Evolutionary conservation across 2,113 vertebrate species (phyloP).

Genomic region (Pyxicephalus adspersus): DNA sequence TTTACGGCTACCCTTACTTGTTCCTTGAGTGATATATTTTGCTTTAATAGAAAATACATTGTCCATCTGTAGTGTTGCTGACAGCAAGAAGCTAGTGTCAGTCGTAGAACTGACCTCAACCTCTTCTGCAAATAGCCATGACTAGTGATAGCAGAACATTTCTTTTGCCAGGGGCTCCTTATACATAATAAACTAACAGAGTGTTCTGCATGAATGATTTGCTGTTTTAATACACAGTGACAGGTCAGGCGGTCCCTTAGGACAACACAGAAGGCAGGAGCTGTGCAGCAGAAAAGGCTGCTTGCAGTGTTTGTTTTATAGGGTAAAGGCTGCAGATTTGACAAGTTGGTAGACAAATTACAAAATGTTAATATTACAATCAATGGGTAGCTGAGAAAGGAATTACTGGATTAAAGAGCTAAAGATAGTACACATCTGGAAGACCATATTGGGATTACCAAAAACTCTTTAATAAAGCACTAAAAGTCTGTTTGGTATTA

Average conservation of each 20-base stretch:
- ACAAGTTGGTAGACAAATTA: not conserved
- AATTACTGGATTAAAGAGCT: constrained; percentile 35
- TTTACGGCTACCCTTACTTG: too few relatives aligned
- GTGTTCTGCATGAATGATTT: constrained; percentile 36
- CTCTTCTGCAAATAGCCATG: not conserved
- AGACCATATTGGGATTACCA: constrained; percentile 50
- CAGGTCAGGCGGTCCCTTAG: constrained; percentile 26
- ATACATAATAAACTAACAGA: constrained; percentile 40
- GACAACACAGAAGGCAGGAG: constrained; percentile 6
- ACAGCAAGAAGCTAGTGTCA: not conserved
- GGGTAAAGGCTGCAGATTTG: not conserved
- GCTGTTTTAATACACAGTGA: constrained; percentile 23
- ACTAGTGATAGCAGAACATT: constrained; percentile 1
- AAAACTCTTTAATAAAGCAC: constrained; percentile 1
- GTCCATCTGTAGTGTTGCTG: not conserved
- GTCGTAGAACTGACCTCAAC: not conserved
- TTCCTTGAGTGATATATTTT: too few relatives aligned
- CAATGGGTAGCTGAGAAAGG: not conserved
- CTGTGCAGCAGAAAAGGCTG: constrained; percentile 4
- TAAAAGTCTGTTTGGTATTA: not conserved
- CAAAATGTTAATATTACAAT: not conserved
- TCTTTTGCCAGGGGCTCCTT: constrained; percentile 29
- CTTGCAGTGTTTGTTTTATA: constrained; percentile 1
- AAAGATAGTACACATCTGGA: constrained; percentile 49
- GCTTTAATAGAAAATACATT: not conserved